These are phyloP conservation scores for Phaedon cochleariae DNA, from an alignment of 2,888 invertebrate species.

Conservation along the genomic window DNA sequence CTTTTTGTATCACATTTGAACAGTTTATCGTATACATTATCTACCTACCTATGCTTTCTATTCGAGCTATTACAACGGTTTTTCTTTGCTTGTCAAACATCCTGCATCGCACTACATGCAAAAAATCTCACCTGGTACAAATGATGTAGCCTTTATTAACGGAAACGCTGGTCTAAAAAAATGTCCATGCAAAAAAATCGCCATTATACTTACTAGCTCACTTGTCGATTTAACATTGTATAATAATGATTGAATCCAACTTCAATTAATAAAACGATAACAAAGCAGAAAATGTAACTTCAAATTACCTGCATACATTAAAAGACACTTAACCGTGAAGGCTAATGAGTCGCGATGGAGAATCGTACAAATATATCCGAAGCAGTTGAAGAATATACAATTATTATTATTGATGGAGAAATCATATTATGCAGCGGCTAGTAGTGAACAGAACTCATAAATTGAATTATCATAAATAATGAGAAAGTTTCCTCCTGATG, in stretches of 20 bases:
- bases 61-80: not conserved
- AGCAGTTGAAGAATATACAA: slow-evolving; percentile 16
- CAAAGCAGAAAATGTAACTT: slow-evolving; percentile 31
- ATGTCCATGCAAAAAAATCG: slow-evolving; percentile 11
- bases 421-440: slow-evolving; percentile 21
- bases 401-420: slow-evolving; percentile 24
- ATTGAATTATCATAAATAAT: slow-evolving; percentile 26
- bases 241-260: slow-evolving; percentile 29
- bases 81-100: not conserved
- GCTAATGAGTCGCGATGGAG: slow-evolving; percentile 31
- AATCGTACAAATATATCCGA: slow-evolving; percentile 25
- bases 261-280: slow-evolving; percentile 34
- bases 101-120: not conserved
- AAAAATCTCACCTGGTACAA: slow-evolving; percentile 22
- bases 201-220: slow-evolving; percentile 19
- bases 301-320: slow-evolving; percentile 41
- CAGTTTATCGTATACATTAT: not conserved
- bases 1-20: too few species aligned
- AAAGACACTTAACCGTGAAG: slow-evolving; percentile 33
- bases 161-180: slow-evolving; percentile 14
- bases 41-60: not conserved
- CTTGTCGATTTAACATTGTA: slow-evolving; percentile 25
- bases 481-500: too few species aligned
- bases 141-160: slow-evolving; percentile 2
- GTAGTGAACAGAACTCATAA: slow-evolving; percentile 16